Percentiles rank a stretch among this genome's conserved stretches.
These are phyloP conservation scores for Sinosuthora webbiana DNA, from an alignment of 2,113 vertebrate genomes.

Conservation along the genomic window DNA sequence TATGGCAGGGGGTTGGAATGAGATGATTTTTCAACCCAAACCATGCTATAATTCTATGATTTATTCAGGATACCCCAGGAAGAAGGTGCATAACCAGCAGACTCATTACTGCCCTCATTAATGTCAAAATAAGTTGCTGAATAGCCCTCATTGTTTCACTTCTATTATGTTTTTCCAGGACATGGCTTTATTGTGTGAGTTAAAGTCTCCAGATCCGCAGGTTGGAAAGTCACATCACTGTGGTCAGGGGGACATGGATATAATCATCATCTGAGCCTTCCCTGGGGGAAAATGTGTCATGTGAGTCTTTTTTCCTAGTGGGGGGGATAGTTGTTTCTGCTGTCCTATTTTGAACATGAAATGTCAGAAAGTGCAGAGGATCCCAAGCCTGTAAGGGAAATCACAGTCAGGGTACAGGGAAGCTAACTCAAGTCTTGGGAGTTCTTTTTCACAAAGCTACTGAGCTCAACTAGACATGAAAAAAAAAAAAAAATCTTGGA, in stretches of 20 bases:
- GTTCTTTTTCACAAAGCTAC: neutral
- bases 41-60: neutral
- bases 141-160: neutral
- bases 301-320: neutral
- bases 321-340: neutral
- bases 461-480: neutral
- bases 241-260: neutral
- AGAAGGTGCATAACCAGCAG: neutral
- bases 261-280: fast-evolving
- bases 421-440: neutral
- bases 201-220: neutral
- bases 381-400: neutral
- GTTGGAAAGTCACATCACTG: neutral
- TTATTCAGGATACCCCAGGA: neutral
- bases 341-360: neutral
- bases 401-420: neutral
- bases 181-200: neutral
- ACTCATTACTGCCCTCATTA: neutral
- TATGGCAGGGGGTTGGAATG: neutral
- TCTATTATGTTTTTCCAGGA: neutral
- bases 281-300: neutral
- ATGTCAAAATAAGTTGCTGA: neutral
- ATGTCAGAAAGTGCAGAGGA: neutral
- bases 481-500: slow-evolving; percentile 41
- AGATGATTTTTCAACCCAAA: neutral